Conservation (phyloP, 1,140 invertebrate genomes). For the Apolygus lucorum region DNA sequence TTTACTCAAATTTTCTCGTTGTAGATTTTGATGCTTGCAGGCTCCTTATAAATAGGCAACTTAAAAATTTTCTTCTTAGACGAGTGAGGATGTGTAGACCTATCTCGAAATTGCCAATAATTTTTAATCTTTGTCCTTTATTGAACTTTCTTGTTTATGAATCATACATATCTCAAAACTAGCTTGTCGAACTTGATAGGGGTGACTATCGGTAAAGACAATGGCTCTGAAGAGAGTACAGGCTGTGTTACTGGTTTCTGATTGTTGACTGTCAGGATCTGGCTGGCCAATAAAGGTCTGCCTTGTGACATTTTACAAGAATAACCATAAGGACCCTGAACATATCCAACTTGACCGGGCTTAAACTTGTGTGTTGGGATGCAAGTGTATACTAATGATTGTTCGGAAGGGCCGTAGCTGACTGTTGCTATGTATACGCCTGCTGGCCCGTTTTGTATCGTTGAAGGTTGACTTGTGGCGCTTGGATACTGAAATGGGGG, state of each 20-base stretch:
- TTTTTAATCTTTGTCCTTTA: too few relatives aligned
- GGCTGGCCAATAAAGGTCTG: not conserved
- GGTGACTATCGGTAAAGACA: not conserved
- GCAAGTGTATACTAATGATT: not conserved
- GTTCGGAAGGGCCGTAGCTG: not conserved
- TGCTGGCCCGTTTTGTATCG: not conserved
- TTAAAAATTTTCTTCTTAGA: too few relatives aligned
- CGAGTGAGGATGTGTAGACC: too few relatives aligned
- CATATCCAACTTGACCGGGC: not conserved
- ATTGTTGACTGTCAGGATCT: not conserved
- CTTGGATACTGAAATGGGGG: too few relatives aligned
- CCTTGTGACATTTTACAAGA: not conserved
- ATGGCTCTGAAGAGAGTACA: not conserved
- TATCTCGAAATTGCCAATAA: too few relatives aligned
- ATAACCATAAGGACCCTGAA: not conserved
- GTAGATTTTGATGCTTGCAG: too few relatives aligned
- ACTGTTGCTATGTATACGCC: not conserved
- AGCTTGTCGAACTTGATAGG: not conserved
- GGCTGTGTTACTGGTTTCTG: not conserved
- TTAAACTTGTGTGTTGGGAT: not conserved
- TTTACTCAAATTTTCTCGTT: too few relatives aligned
- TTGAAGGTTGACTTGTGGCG: too few relatives aligned
- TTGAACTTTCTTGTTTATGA: too few relatives aligned
- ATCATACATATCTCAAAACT: too few relatives aligned
- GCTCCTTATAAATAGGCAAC: too few relatives aligned